phyloP scores from a whole-genome alignment of 2,888 invertebrate species.

The Epinotia demarniana region DNA sequence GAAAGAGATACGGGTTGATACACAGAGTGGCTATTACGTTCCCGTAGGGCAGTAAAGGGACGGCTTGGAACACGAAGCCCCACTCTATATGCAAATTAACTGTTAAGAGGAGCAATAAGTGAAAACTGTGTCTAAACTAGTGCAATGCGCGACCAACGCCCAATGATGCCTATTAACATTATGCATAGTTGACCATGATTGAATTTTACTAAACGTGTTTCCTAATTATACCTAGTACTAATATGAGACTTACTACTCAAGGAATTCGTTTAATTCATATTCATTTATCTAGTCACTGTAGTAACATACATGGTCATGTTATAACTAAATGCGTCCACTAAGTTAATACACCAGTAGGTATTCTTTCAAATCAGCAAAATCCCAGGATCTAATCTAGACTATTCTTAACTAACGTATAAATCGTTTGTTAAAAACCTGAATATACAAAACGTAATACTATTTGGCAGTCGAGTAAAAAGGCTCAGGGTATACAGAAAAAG shows the following conservation, averaged over 20 bases:
- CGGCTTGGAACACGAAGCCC: slow-evolving; percentile 49
- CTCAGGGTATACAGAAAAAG: background rate
- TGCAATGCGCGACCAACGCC: background rate
- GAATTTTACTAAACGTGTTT: background rate
- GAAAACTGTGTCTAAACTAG: slow-evolving; percentile 32
- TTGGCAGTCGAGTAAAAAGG: too few species aligned
- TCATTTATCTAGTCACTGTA: background rate
- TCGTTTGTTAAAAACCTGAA: background rate
- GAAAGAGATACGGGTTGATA: slow-evolving; percentile 15
- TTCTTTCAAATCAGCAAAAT: background rate
- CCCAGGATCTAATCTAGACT: background rate
- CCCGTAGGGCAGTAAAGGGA: slow-evolving; percentile 47
- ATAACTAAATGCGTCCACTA: too few species aligned
- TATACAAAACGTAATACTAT: background rate
- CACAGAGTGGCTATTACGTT: slow-evolving; percentile 42
- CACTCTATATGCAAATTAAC: slow-evolving; percentile 60
- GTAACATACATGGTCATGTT: background rate
- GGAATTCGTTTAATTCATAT: too few species aligned
- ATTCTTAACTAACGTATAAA: background rate
- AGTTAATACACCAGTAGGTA: too few species aligned
- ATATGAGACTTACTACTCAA: too few species aligned
- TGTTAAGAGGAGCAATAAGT: slow-evolving; percentile 51
- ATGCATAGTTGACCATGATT: background rate
- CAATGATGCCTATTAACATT: background rate
- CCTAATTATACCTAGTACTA: too few species aligned